These are phyloP conservation scores for Andrena bucephala DNA, from an alignment of 2,888 invertebrate genomes.

Conservation along the genomic window DNA sequence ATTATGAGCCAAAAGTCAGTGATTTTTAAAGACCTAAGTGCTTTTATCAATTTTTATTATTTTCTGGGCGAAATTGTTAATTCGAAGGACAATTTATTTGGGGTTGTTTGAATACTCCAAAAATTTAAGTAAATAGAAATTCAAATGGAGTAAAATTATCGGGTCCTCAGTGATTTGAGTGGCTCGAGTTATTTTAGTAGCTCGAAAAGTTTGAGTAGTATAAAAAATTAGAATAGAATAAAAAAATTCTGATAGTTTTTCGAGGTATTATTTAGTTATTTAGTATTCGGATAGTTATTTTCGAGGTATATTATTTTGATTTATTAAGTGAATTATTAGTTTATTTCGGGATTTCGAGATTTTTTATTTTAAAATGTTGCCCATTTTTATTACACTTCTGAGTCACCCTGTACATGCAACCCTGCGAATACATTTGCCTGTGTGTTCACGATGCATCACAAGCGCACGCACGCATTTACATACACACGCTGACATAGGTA, in stretches of 20 bases:
- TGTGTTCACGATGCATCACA: not conserved
- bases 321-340: not conserved
- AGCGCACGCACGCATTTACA: not conserved
- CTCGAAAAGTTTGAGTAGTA: no score
- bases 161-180: not conserved
- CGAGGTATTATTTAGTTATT: not conserved
- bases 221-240: no score
- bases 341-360: not conserved
- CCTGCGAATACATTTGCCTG: conserved; percentile 3
- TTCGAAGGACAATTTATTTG: not conserved
- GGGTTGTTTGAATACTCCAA: no score
- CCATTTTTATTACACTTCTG: not conserved
- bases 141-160: not conserved
- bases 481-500: not conserved
- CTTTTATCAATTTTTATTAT: no score
- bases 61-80: not conserved
- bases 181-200: not conserved
- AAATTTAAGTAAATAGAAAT: not conserved
- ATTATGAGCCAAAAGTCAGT: no score
- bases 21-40: no score
- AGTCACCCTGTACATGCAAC: not conserved
- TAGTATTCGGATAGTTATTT: not conserved
- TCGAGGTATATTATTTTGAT: not conserved
- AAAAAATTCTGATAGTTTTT: not conserved
- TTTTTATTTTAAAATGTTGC: not conserved